Base-by-base conservation (phyloP, 1,140 invertebrate species). In the Ridgeia piscesae region DNA sequence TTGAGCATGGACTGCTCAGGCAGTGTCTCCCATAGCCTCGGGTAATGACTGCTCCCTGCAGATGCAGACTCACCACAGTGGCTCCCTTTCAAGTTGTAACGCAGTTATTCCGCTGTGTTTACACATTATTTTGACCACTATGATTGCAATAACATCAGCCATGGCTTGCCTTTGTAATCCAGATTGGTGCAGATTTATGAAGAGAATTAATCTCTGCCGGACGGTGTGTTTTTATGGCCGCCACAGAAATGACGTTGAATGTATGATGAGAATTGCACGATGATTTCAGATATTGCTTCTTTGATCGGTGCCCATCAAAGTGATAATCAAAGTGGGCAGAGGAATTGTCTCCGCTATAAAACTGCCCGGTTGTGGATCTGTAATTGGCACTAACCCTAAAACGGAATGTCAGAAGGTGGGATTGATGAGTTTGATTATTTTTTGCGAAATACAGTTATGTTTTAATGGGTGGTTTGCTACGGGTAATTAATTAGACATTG, bases 221-320 rank as follows among this genome's bases (percentile, higher is more conserved):
- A 77, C 14, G 58, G 11, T 21, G 58, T 21, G 0, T 17, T 77
- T 77, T 77, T 77, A 77, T 77, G 58, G 58, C 58, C 58, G 58
- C 58, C 58, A 21, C 58, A 77, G 58, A 77, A 77, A 77, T 77
- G 58, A 77, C 58, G 58, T 77, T 77, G 58, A 77, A 77, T 77
- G 58, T 77, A 77, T 77, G 58, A 77, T 77, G 58, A 77, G 58
- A 77, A 77, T 77, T 77, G 58, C 58, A 77, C 17, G 58, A 77
- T 31, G 58, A 77, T 77, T 77, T 77, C 58, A 77, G 58, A 77
- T 77, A 77, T 77, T 77, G 58, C 58, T 77, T 77, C 58, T 77
- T 77, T 77, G 58, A 77, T 77, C 58, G 58, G 58, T 21, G 27
- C 58, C 27, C 58, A 77, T 77, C 58, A 77, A 77, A 77, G 58